Conservation (phyloP, 2,888 invertebrate species). For the Caenorhabditis becei region DNA sequence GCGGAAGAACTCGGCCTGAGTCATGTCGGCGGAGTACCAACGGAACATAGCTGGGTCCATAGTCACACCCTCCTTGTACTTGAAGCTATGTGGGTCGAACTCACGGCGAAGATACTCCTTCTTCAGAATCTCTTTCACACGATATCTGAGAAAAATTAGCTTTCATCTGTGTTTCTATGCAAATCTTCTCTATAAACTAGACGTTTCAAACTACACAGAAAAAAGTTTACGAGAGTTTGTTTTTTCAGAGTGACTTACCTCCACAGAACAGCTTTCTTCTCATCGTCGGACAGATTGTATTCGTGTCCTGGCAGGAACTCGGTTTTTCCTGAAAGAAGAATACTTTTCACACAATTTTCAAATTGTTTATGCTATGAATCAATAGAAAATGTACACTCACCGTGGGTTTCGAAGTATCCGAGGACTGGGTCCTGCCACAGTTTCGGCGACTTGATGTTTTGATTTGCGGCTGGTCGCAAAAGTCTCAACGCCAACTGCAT, state of each 20-base stretch:
- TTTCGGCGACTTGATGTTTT: constrained; percentile 77
- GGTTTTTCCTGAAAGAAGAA: constrained; percentile 77
- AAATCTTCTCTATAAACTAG: no score
- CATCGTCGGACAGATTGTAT: constrained; percentile 80
- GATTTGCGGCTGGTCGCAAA: constrained; percentile 81
- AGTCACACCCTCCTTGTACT: constrained; percentile 81
- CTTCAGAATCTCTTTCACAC: constrained; percentile 81
- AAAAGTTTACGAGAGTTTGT: background rate
- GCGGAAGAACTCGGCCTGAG: constrained; percentile 80
- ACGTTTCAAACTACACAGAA: no score
- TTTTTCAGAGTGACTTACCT: constrained; percentile 39
- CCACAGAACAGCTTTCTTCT: constrained; percentile 80
- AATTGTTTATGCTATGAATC: constrained; percentile 2
- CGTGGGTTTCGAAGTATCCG: constrained; percentile 75
- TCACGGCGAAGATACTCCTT: constrained; percentile 81
- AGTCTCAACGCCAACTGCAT: constrained; percentile 78
- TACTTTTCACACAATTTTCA: background rate
- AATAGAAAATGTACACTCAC: constrained; percentile 43
- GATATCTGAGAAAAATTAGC: constrained; percentile 72
- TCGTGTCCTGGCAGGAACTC: constrained; percentile 80
- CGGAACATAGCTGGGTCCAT: constrained; percentile 82
- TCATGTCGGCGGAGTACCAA: constrained; percentile 82
- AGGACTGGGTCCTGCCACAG: constrained; percentile 80
- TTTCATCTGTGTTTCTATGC: background rate
- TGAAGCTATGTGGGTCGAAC: constrained; percentile 80